A percentile compares a stretch with the other conserved stretches of the same genome.
Conservation (phyloP, 23 tunicate genomes). For the Halocynthia aurantium region DNA sequence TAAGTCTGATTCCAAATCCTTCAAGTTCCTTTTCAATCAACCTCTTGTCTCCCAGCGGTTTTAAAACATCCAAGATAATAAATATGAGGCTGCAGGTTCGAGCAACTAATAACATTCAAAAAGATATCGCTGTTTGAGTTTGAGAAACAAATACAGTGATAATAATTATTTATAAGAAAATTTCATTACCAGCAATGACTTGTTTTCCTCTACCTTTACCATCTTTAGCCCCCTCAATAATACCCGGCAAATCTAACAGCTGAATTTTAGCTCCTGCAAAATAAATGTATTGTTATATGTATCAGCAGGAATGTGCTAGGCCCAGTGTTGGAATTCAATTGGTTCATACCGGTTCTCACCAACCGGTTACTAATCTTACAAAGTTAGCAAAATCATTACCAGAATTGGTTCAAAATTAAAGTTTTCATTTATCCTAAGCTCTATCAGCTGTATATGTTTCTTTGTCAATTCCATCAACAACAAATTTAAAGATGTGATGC, state of each 20-base stretch:
- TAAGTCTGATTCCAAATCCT: conserved; percentile 98
- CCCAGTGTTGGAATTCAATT: background rate
- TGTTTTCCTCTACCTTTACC: conserved; percentile 99
- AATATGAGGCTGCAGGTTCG: conserved; percentile 96
- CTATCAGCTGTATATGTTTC: background rate
- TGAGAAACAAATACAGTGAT: background rate
- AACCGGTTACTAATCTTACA: no score
- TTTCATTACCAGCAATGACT: conserved; percentile 77
- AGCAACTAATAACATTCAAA: conserved; percentile 53
- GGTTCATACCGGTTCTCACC: background rate
- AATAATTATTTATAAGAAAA: background rate
- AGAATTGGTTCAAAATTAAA: background rate
- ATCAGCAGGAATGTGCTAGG: background rate
- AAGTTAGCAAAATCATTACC: no score
- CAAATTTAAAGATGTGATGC: background rate
- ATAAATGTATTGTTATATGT: background rate
- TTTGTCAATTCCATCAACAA: background rate
- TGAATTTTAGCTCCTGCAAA: conserved; percentile 93
- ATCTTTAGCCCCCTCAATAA: conserved; percentile 99
- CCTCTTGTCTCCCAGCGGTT: conserved; percentile 95
- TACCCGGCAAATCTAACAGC: conserved; percentile 97
- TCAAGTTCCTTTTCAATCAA: conserved; percentile 92
- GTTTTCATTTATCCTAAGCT: background rate
- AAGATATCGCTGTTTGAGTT: background rate
- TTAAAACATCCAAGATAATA: conserved; percentile 93